phyloP scores from a whole-genome alignment of 2,888 invertebrate species.

The Belgica antarctica region DNA sequence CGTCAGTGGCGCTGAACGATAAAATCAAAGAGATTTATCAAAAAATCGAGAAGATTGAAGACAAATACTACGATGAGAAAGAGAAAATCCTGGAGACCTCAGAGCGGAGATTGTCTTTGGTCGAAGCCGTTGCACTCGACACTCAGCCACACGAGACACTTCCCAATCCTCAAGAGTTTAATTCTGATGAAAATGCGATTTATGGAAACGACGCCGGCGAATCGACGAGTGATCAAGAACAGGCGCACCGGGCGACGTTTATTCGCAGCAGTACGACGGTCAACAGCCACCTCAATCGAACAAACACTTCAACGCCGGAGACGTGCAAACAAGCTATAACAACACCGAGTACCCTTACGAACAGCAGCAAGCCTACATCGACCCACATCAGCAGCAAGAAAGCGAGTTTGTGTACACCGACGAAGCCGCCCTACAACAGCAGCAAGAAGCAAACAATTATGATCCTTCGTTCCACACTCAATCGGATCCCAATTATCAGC shows the following conservation, averaged over 20 bases:
- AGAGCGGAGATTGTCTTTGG: constrained; percentile 12
- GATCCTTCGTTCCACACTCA: constrained; percentile 5
- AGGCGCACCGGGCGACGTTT: background rate
- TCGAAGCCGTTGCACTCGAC: background rate
- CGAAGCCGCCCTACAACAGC: constrained; percentile 5
- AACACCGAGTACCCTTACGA: background rate
- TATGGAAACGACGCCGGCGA: background rate
- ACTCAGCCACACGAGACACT: background rate
- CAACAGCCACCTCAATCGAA: background rate
- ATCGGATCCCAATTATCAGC: constrained; percentile 33
- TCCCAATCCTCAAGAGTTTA: background rate
- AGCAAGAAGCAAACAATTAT: constrained; percentile 22
- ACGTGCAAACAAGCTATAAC: background rate
- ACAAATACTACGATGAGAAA: constrained; percentile 22
- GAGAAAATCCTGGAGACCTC: background rate
- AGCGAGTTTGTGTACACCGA: background rate
- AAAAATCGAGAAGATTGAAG: constrained; percentile 24
- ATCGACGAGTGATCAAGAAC: background rate
- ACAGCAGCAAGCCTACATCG: constrained; percentile 11
- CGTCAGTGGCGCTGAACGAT: constrained; percentile 29
- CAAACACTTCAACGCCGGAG: background rate
- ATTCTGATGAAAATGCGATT: background rate
- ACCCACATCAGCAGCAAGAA: constrained; percentile 14
- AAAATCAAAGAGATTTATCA: constrained; percentile 34
- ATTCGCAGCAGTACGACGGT: background rate